Conservation (phyloP, 2,113 vertebrate species). For the Cyanoderma ruficeps region DNA sequence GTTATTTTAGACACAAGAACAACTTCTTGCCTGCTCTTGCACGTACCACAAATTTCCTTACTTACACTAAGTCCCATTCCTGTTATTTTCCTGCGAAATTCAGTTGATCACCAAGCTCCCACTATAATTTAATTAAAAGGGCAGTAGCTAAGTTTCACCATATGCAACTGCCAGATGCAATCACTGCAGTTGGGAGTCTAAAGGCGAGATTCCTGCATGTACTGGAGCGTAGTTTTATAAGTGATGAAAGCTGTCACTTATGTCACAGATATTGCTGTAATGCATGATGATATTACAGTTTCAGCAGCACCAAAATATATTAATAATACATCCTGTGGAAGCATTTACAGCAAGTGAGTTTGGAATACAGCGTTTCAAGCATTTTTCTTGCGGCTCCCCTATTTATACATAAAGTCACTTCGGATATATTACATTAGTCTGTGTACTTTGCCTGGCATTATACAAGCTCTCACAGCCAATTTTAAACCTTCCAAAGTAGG, state of each 20-base stretch:
- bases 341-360: conserved; percentile 6
- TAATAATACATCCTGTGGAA: conserved; percentile 24
- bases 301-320: conserved; percentile 38
- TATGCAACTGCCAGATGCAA: conserved; percentile 75
- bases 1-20: conserved; percentile 26
- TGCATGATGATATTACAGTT: conserved; percentile 55
- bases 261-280: conserved; percentile 66
- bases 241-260: conserved; percentile 71
- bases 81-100: conserved; percentile 56
- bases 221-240: conserved; percentile 56
- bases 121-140: conserved; percentile 73
- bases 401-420: not conserved
- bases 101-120: conserved; percentile 44
- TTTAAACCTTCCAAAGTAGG: not conserved
- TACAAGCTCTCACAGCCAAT: not conserved
- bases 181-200: conserved; percentile 64
- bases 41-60: conserved; percentile 4
- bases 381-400: not conserved
- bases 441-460: not conserved
- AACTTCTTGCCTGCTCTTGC: conserved; percentile 24
- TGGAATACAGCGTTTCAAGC: not conserved
- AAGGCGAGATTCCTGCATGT: conserved; percentile 56
- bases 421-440: not conserved
- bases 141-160: conserved; percentile 69
- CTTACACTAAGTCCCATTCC: conserved; percentile 35